Evolutionary conservation across 1,140 invertebrate genomes (phyloP).

Genomic region (Pseudoatta argentina): DNA sequence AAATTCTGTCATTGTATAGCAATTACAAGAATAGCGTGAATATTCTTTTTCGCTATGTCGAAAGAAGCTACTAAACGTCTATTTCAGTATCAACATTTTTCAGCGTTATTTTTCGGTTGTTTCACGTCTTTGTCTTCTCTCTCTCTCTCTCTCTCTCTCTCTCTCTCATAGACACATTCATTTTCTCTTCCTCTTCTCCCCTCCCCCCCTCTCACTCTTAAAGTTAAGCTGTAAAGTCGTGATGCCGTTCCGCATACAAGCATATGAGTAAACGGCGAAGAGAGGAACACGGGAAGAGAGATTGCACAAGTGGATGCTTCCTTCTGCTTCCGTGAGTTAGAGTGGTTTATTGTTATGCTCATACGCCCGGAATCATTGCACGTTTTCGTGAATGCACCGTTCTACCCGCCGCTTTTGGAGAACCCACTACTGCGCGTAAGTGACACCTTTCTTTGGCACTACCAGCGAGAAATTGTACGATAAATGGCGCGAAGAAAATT

Average conservation of each 20-base stretch:
- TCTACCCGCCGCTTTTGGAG: neutral
- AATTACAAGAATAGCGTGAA: conserved; percentile 34
- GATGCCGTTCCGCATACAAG: neutral
- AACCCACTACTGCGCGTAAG: neutral
- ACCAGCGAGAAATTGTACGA: neutral
- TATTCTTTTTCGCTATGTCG: neutral
- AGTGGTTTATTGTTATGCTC: conserved; percentile 76
- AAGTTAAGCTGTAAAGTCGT: conserved; percentile 23
- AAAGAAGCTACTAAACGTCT: neutral
- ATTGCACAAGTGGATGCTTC: conserved; percentile 66
- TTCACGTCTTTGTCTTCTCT: neutral
- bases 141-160: neutral
- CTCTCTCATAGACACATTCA: neutral
- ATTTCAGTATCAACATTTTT: conserved; percentile 32
- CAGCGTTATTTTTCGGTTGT: conserved; percentile 12
- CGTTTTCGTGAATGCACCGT: conserved; percentile 27
- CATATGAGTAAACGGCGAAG: neutral
- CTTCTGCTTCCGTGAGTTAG: conserved; percentile 64
- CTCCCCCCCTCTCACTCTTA: neutral
- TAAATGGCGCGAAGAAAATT: neutral
- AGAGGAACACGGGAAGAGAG: conserved; percentile 16
- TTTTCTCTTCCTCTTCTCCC: neutral
- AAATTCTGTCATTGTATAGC: neutral
- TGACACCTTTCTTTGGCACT: conserved; percentile 18
- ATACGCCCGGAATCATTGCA: conserved; percentile 62